Base-by-base conservation (phyloP, 1,140 invertebrate genomes). In the Sycophaga agraensis region DNA sequence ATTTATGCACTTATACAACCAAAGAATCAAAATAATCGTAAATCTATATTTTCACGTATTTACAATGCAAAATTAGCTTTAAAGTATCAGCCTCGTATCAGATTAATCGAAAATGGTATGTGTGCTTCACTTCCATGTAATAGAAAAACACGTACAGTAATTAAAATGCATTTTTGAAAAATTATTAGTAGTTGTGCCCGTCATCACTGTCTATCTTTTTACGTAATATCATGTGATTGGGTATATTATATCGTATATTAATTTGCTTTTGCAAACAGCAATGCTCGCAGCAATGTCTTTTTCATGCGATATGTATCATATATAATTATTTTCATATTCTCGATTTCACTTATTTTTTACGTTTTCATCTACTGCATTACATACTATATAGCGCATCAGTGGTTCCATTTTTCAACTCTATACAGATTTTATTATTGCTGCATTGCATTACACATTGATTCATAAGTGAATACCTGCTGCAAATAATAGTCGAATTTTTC, bases 291-390 rank as follows among this genome's bases (percentile, higher is more conserved):
- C n/a, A n/a, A 42, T 16, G 11, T 43, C 34, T 42, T 16, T 7
- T 42, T 43, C 7, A 12, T 53, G n/a, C n/a, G 58, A 60, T 60
- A 60, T 60, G 58, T 60, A 60, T 53, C 22, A 16, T 53, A 11
- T 60, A 50, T 45, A 35, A 16, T 60, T 54, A 3, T 56, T 45
- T 45, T 45, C n/a, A 3, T 45, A 6, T 48, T 57, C 34, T 35
- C 35, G 16, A 26, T 39, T 53, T 53, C 35, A 24, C 35, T 22
- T 53, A 22, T 50, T 19, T 12, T 48, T 39, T 35, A 39, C 14
- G 1, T 42, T 19, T 59, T 50, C 14, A 40, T 35, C 56, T 50
- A 16, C 31, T 58, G 26, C 7, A 17, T 59, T 57, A 57, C 26
- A 17, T 24, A 48, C 21, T 45, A 57, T 34, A 57, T 43, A 34